phyloP scores from a whole-genome alignment of 2,113 vertebrate species.

The Machaerirhynchus nigripectus region DNA sequence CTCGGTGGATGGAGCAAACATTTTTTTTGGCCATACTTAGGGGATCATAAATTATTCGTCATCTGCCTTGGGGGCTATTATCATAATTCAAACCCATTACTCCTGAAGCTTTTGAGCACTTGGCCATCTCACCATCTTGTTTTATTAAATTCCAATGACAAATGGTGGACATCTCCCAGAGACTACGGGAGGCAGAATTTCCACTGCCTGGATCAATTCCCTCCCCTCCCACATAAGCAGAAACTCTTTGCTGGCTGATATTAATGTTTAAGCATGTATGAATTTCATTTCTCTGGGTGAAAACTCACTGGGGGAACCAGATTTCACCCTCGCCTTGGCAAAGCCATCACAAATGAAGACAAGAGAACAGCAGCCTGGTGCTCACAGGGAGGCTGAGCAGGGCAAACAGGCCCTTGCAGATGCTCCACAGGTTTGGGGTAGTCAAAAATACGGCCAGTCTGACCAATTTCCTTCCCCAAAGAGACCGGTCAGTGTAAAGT shows the following conservation, averaged over 20 bases:
- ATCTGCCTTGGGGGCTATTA: slow-evolving; percentile 56
- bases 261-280: neutral
- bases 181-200: neutral
- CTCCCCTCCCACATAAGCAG: neutral
- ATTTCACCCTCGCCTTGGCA: neutral
- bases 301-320: neutral
- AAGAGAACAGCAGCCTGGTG: neutral
- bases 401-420: neutral
- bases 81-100: slow-evolving; percentile 10
- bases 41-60: slow-evolving; percentile 62
- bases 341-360: neutral
- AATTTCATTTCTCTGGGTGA: neutral
- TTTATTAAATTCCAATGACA: slow-evolving; percentile 30
- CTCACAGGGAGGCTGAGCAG: neutral
- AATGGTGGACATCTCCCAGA: neutral
- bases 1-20: neutral
- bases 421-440: neutral
- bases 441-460: neutral
- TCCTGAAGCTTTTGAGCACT: slow-evolving; percentile 1
- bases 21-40: neutral
- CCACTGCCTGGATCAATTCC: neutral
- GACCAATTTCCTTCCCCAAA: neutral
- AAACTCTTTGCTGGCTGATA: neutral
- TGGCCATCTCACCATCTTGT: neutral
- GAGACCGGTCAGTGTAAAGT: neutral